Base-by-base conservation (phyloP, 2,113 vertebrate species). In the Cebus imitator region DNA sequence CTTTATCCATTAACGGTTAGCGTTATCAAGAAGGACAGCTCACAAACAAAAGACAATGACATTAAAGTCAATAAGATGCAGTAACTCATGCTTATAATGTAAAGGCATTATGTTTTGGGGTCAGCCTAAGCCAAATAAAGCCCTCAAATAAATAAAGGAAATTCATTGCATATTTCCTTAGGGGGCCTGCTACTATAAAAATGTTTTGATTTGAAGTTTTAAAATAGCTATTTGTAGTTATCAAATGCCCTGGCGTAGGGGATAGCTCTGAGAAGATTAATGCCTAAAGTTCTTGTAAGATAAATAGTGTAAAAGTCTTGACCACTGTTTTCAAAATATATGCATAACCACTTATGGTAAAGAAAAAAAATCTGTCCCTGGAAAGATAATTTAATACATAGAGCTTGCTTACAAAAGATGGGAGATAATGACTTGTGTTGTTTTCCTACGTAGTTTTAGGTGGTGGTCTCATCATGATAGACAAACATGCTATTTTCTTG, bases 1-100 rank as follows among this genome's bases (percentile, higher is more conserved):
- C 57, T 95, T 89, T 95, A 90, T 84, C 92, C 90, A 95, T 82
- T 70, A 92, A 75, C 35, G 32, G 82, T 87, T 70, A 95, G 25
- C 20, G 87, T 96, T 70, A 85, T 75, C 6, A 25, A 87, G 76
- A 84, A 97, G 14, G 11, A 66, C 1, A 1, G 48, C 57, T 92
- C 23, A 83, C 27, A 94, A 61, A 90, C 32, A 80, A 87, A 30
- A 94, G 76, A 90, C 88, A 81, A 68, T 48, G 48, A 91, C 55
- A 76, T 90, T 92, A 70, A 86, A 94, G 70, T 93, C 88, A 97
- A 91, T 43, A 81, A 94, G 40, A 92, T 80, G 27, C 30, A 75
- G 25, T 37, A 75, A 90, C n/a, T 75, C 72, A 64, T 75, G 61
- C 45, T 96, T 82, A 89, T 68, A 78, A 95, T 88, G 82, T 58